Evolutionary conservation across 2,797 vertebrate genomes (phyloP).

Genomic region (Hapalemur alaotrensis): DNA sequence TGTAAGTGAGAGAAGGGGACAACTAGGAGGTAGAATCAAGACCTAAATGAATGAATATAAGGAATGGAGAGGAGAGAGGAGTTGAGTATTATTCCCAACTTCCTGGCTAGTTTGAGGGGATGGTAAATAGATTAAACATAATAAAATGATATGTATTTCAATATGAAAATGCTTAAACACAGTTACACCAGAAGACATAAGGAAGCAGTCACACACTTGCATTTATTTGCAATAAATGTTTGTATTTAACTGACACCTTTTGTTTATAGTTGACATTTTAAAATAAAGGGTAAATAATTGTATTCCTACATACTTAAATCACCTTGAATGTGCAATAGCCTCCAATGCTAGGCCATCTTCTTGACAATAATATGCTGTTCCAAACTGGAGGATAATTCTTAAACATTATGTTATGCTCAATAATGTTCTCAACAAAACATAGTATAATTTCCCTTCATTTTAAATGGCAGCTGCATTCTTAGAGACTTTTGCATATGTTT

Average conservation of each 20-base stretch:
- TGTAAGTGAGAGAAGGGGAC: background rate
- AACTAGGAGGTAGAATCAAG: background rate
- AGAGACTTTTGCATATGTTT: background rate
- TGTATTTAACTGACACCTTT: background rate
- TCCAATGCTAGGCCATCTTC: background rate
- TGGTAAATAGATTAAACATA: background rate
- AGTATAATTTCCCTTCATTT: background rate
- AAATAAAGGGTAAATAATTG: background rate
- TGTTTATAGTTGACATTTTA: background rate
- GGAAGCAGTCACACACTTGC: background rate
- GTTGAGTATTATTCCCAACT: background rate
- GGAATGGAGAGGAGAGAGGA: background rate
- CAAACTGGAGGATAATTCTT: background rate
- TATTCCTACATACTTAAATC: background rate
- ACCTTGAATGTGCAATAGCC: background rate
- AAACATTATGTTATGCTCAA: background rate
- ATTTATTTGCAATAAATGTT: background rate
- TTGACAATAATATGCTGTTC: background rate
- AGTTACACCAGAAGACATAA: background rate
- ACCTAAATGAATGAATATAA: background rate
- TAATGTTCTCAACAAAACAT: background rate
- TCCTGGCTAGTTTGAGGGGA: background rate
- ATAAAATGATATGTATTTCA: background rate
- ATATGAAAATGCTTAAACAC: background rate
- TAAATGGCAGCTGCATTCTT: background rate